These are phyloP conservation scores for Bos javanicus DNA, from an alignment of 2,113 vertebrate species.

Conservation along the genomic window DNA sequence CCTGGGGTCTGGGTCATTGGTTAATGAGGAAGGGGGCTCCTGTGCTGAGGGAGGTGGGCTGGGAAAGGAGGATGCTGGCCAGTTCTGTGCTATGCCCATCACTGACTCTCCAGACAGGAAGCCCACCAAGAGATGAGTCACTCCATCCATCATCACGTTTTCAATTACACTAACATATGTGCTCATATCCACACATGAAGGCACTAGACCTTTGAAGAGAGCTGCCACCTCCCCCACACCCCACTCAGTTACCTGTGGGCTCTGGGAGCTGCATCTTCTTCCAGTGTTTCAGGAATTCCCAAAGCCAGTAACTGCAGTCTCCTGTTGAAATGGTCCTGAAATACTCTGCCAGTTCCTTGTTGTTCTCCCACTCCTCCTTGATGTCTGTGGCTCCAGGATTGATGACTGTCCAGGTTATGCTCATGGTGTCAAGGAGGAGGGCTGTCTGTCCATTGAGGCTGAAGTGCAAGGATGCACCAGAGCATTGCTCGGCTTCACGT, in stretches of 20 bases:
- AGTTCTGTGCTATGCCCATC: no score
- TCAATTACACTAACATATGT: neutral
- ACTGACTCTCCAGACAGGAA: no score
- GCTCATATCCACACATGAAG: neutral
- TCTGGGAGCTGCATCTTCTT: neutral
- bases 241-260: neutral
- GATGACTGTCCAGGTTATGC: neutral
- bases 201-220: neutral
- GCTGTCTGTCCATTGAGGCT: accelerated
- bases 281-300: neutral
- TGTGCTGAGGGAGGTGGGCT: no score
- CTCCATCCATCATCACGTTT: neutral
- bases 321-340: neutral
- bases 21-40: neutral
- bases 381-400: neutral
- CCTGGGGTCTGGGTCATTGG: no score
- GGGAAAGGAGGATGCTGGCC: no score
- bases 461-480: neutral
- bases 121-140: neutral
- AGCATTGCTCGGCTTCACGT: accelerated
- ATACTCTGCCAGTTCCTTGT: accelerated
- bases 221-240: accelerated
- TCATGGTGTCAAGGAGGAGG: neutral
- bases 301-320: neutral
- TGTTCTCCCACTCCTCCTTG: neutral